These are phyloP conservation scores for Holotrichia oblita DNA, from an alignment of 1,140 invertebrate genomes.

Conservation along the genomic window DNA sequence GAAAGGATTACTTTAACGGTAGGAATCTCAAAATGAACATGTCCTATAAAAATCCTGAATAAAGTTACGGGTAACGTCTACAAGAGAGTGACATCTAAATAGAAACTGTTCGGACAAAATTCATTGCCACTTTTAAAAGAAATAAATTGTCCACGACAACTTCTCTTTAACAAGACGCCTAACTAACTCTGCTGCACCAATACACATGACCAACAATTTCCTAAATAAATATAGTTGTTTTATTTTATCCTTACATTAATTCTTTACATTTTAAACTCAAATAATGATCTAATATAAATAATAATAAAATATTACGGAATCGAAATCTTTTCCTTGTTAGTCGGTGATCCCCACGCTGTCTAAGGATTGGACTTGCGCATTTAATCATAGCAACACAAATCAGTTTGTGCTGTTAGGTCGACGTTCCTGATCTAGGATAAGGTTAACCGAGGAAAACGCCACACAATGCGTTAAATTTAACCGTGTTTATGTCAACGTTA, in stretches of 20 bases:
- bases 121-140: constrained; percentile 33
- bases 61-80: constrained; percentile 19
- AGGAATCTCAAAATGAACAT: constrained; percentile 16
- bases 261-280: no score
- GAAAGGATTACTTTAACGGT: constrained; percentile 20
- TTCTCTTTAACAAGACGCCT: constrained; percentile 24
- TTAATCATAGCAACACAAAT: neutral
- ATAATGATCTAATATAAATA: no score
- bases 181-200: neutral
- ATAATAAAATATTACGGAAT: no score
- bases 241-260: no score
- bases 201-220: no score
- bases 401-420: neutral
- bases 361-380: no score
- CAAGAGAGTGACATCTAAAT: constrained; percentile 23
- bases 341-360: no score
- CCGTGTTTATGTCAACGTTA: neutral
- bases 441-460: neutral
- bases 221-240: no score
- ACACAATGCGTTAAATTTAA: constrained; percentile 4
- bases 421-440: neutral
- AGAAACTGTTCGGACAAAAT: neutral
- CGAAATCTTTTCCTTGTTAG: no score
- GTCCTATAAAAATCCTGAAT: constrained; percentile 25
- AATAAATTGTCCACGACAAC: constrained; percentile 29